phyloP scores from a whole-genome alignment of 2,113 vertebrate species.

The Centropristis striata region DNA sequence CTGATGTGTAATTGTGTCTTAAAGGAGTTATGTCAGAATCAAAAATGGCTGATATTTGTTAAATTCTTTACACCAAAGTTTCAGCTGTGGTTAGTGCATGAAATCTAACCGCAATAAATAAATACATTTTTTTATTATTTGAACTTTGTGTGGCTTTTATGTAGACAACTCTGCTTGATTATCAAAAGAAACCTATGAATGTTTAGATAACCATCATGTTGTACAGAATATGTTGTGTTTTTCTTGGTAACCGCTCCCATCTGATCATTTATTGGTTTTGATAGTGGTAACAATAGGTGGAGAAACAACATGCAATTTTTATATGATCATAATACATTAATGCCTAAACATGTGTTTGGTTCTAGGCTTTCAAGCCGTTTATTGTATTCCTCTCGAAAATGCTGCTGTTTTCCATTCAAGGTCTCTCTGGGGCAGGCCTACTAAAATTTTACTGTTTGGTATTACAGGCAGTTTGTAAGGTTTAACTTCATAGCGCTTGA shows the following conservation, averaged over 20 bases:
- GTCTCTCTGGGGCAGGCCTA: background rate
- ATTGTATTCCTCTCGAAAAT: background rate
- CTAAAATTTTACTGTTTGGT: background rate
- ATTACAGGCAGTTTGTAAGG: constrained; percentile 30
- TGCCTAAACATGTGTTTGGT: constrained; percentile 6
- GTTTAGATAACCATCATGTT: background rate
- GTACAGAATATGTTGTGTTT: background rate
- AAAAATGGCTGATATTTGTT: constrained; percentile 4
- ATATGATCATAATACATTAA: constrained; percentile 24
- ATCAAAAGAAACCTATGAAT: background rate
- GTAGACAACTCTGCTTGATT: background rate
- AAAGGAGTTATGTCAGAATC: background rate
- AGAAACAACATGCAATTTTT: constrained; percentile 35
- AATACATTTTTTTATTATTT: background rate
- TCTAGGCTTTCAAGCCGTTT: background rate
- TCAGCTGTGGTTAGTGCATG: background rate
- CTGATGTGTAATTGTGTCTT: background rate
- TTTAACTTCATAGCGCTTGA: constrained; percentile 46
- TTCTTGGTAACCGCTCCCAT: background rate
- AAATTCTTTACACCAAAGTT: background rate
- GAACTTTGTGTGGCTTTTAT: background rate
- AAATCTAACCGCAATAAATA: background rate
- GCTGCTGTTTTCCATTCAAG: constrained; percentile 5
- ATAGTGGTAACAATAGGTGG: background rate
- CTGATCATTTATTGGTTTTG: constrained; percentile 2